Percentiles rank a stretch among this genome's conserved stretches.
phyloP scores from a whole-genome alignment of 2,797 vertebrate genomes.

The Dipus sagitta region DNA sequence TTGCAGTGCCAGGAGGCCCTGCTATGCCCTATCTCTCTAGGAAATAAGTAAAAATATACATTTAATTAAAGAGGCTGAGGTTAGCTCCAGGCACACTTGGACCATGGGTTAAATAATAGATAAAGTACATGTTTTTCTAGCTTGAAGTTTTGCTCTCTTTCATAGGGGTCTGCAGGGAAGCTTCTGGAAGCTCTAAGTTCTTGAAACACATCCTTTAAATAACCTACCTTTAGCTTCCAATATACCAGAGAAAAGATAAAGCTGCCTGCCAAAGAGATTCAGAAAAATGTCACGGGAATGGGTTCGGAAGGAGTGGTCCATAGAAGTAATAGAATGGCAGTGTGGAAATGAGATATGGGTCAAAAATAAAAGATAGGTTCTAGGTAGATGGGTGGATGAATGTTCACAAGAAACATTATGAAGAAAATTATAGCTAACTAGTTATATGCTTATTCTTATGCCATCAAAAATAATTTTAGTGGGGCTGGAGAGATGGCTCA shows the following conservation, averaged over 20 bases:
- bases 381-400: background rate
- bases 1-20: too few relatives aligned
- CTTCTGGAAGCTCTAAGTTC: background rate
- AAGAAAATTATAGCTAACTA: background rate
- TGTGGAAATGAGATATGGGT: accelerated
- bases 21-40: too few relatives aligned
- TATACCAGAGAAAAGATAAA: too few relatives aligned
- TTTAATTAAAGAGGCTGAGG: too few relatives aligned
- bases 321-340: background rate
- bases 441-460: background rate
- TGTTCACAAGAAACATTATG: background rate
- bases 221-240: background rate
- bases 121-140: accelerated
- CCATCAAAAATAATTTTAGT: background rate
- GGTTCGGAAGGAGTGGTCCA: too few relatives aligned
- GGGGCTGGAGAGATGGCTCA: too few relatives aligned
- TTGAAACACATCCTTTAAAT: background rate
- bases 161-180: accelerated
- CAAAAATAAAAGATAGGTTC: too few relatives aligned
- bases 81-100: background rate
- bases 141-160: background rate
- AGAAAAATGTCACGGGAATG: background rate
- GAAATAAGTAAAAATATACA: too few relatives aligned
- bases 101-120: accelerated
- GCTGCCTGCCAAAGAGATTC: background rate